These are phyloP conservation scores for Squalus acanthias DNA, from an alignment of 2,797 vertebrate species.

Conservation along the genomic window DNA sequence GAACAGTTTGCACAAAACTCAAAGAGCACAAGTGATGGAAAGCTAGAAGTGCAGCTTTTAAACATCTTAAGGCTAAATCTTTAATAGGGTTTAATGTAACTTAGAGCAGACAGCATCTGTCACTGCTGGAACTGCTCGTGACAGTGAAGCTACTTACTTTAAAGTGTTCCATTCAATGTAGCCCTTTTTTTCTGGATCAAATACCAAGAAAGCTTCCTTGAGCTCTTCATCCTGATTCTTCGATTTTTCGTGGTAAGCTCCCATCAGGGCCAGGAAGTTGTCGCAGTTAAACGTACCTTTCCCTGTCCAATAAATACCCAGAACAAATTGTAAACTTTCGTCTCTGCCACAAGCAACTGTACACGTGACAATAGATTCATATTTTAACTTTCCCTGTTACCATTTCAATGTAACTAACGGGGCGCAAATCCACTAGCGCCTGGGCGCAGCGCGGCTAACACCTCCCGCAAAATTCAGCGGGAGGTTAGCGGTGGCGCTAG, in stretches of 20 bases:
- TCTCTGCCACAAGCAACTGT: neutral
- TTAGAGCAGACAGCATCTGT: neutral
- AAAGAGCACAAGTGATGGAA: neutral
- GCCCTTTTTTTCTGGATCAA: constrained; percentile 60
- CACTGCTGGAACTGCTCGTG: neutral
- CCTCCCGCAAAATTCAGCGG: too few relatives aligned
- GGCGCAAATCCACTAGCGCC: too few relatives aligned
- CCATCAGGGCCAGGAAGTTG: constrained; percentile 57
- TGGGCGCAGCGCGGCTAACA: too few relatives aligned
- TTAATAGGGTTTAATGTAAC: neutral
- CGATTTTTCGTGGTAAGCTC: constrained; percentile 53
- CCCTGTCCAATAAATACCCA: constrained; percentile 44
- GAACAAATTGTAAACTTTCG: neutral
- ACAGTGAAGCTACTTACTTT: constrained; percentile 49
- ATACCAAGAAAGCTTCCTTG: constrained; percentile 57
- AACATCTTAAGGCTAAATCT: neutral
- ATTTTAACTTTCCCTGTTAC: too few relatives aligned
- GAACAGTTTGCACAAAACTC: neutral
- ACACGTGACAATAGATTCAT: neutral
- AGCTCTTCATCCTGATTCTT: constrained; percentile 61
- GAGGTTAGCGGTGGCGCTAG: too few relatives aligned
- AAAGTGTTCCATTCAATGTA: constrained; percentile 61
- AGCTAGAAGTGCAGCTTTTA: neutral
- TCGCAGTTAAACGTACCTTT: constrained; percentile 57
- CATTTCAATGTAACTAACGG: too few relatives aligned